Evolutionary conservation across 1,140 invertebrate genomes (phyloP).

Genomic region (Stenopsyche tienmushanensis): DNA sequence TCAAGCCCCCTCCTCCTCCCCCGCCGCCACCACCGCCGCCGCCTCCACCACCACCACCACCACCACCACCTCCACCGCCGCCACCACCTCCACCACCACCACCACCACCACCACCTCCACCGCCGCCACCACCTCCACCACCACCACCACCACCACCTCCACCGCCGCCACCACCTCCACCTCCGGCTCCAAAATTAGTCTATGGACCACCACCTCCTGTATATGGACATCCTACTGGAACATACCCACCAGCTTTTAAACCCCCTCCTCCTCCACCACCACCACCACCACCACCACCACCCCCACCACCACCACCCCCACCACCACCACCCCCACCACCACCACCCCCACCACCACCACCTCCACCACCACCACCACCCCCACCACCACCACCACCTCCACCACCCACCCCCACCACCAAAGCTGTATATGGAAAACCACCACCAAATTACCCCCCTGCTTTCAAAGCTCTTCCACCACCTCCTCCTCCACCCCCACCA

Average conservation of each 20-base stretch:
- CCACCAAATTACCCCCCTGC: not conserved
- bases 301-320: conserved; percentile 5
- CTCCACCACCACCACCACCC: not conserved
- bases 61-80: conserved; percentile 18
- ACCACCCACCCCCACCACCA: conserved; percentile 1
- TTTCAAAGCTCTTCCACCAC: conserved; percentile 7
- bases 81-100: conserved; percentile 9
- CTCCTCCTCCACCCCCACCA: not conserved
- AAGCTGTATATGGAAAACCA: not conserved
- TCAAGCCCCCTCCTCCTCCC: not conserved
- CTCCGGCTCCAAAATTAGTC: not conserved
- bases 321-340: conserved; percentile 10
- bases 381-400: conserved; percentile 23
- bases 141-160: conserved; percentile 19
- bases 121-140: conserved; percentile 15
- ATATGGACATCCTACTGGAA: too few species aligned
- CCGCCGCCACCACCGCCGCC: conserved; percentile 14
- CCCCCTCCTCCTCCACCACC: conserved; percentile 7
- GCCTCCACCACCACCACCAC: not conserved
- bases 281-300: conserved; percentile 2
- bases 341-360: conserved; percentile 21
- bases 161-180: conserved; percentile 2
- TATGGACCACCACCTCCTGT: conserved; percentile 8
- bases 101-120: conserved; percentile 16
- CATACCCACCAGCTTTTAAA: not conserved